Evolutionary conservation across 2,888 invertebrate genomes (phyloP).

Genomic region (Saturnia pavonia): DNA sequence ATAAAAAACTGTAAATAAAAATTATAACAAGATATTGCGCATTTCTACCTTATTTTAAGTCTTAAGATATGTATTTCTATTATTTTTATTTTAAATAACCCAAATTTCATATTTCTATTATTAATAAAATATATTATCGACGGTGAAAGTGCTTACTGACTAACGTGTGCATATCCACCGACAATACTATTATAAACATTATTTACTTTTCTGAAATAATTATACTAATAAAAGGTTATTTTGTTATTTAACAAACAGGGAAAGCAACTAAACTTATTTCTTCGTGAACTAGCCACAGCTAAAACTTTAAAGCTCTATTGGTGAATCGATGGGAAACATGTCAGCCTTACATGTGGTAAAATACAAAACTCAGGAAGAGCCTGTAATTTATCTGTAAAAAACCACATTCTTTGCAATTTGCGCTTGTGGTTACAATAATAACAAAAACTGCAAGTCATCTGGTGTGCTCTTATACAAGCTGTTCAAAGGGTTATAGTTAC

Average conservation of each 20-base stretch:
- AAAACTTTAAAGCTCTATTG: background rate
- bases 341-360: background rate
- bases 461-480: constrained; percentile 59
- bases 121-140: no score
- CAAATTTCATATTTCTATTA: no score
- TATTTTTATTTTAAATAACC: background rate
- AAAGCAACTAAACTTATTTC: no score
- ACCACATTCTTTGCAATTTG: constrained; percentile 58
- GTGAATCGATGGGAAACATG: background rate
- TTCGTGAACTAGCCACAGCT: no score
- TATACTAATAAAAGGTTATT: no score
- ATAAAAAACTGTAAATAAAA: background rate
- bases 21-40: background rate
- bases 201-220: no score
- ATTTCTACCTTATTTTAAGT: background rate
- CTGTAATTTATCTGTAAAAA: constrained; percentile 38
- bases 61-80: background rate
- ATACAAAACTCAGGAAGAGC: background rate
- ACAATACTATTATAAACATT: no score
- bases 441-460: constrained; percentile 62
- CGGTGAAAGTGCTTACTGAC: no score
- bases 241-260: no score
- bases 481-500: constrained; percentile 46
- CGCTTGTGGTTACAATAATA: constrained; percentile 57
- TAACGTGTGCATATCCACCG: no score